A percentile compares a stretch with the other conserved stretches of the same genome.
Evolutionary conservation across 1,140 invertebrate genomes (phyloP).

Genomic region (Leptestheria dahalacensis): DNA sequence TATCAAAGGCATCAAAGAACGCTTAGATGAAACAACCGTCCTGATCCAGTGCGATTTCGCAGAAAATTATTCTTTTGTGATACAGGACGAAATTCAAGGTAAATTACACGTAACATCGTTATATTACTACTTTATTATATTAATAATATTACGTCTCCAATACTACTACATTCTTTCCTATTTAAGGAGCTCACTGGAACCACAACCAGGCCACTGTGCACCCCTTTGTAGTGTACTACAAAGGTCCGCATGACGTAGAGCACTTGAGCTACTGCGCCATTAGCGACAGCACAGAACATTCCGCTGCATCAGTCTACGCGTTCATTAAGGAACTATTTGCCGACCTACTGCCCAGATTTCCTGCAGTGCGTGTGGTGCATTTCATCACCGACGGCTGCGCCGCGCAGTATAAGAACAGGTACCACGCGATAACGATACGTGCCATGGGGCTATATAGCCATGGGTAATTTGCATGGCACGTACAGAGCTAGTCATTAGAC

Average conservation of each 20-base stretch:
- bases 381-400: background rate
- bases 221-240: slow-evolving; percentile 19
- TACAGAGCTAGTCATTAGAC: background rate
- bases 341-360: background rate
- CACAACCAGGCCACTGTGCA: slow-evolving; percentile 21
- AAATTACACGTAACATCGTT: too few relatives aligned
- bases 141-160: background rate
- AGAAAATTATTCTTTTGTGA: slow-evolving; percentile 19
- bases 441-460: too few relatives aligned
- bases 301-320: background rate
- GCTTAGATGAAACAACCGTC: background rate
- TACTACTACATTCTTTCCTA: too few relatives aligned
- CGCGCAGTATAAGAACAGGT: background rate
- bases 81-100: slow-evolving; percentile 18
- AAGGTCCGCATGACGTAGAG: background rate
- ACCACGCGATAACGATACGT: too few relatives aligned
- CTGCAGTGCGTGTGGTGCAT: background rate
- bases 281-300: background rate
- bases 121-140: background rate
- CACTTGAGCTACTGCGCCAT: background rate
- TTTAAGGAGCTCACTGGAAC: slow-evolving; percentile 14
- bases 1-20: background rate
- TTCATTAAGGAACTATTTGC: background rate
- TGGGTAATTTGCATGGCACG: too few relatives aligned
- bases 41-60: slow-evolving; percentile 18